Conservation (phyloP, 2,888 invertebrate species). For the Meiosimyza decipiens region DNA sequence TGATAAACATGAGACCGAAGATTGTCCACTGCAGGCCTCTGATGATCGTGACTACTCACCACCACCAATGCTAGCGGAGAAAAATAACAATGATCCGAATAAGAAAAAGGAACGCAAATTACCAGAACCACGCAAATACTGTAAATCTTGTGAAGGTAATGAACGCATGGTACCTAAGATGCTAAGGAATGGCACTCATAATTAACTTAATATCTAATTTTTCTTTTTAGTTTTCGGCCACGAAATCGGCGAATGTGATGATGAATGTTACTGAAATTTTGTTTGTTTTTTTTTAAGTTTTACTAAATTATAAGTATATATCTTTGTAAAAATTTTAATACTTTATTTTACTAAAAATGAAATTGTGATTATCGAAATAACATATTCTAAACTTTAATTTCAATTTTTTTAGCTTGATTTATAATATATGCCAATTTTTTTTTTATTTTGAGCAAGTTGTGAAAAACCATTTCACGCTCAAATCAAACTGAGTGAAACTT, state of each 20-base stretch:
- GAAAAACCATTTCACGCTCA: neutral
- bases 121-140: conserved; percentile 79
- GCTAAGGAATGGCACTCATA: conserved; percentile 59
- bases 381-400: no score
- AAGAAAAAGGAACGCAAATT: conserved; percentile 61
- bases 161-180: conserved; percentile 48
- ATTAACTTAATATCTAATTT: neutral
- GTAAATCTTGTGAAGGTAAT: conserved; percentile 91
- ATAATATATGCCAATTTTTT: no score
- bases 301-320: neutral
- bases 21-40: conserved; percentile 88
- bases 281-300: neutral
- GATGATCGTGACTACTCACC: conserved; percentile 68
- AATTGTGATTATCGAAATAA: no score
- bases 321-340: neutral
- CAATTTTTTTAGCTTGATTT: no score
- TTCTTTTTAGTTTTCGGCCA: conserved; percentile 84
- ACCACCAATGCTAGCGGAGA: conserved; percentile 46
- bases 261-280: conserved; percentile 73
- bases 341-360: neutral
- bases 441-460: no score
- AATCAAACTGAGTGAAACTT: conserved; percentile 6
- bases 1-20: conserved; percentile 97
- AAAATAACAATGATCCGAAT: conserved; percentile 49
- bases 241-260: conserved; percentile 85